phyloP scores from a whole-genome alignment of 2,797 vertebrate genomes.

The Enteromius thamalakanensis region DNA sequence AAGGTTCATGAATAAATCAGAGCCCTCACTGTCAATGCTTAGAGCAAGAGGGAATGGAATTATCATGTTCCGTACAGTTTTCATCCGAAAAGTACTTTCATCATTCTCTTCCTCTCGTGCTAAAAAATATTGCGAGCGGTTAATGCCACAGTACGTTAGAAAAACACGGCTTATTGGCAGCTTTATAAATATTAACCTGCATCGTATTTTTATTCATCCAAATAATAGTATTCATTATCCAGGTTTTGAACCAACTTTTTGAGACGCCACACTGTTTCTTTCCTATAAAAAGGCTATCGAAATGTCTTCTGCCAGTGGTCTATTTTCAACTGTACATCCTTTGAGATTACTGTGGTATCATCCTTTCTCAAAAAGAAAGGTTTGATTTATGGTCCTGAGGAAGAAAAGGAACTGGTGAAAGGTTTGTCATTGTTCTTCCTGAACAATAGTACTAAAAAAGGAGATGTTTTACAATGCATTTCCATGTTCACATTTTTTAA shows the following conservation, averaged over 20 bases:
- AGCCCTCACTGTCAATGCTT: constrained; percentile 69
- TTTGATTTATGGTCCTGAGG: constrained; percentile 52
- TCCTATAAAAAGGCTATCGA: neutral
- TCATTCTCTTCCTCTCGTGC: constrained; percentile 51
- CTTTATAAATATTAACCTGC: constrained; percentile 66
- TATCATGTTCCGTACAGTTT: constrained; percentile 68
- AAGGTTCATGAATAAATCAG: constrained; percentile 78
- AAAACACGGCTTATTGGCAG: constrained; percentile 49
- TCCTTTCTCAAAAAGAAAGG: constrained; percentile 57
- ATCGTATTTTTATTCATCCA: constrained; percentile 46
- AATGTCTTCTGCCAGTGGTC: constrained; percentile 43
- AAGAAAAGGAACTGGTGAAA: constrained; percentile 28
- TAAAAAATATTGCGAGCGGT: constrained; percentile 58
- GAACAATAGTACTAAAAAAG: constrained; percentile 31
- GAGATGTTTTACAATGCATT: constrained; percentile 33
- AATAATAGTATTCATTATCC: constrained; percentile 57
- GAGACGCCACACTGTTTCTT: constrained; percentile 49
- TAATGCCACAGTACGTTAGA: constrained; percentile 43
- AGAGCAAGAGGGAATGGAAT: constrained; percentile 71
- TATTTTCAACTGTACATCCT: constrained; percentile 52
- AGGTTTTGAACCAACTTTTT: constrained; percentile 58
- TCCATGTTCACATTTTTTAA: constrained; percentile 23
- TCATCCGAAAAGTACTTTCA: constrained; percentile 62
- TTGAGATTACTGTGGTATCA: constrained; percentile 56
- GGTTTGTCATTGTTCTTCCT: constrained; percentile 41